phyloP scores from a whole-genome alignment of 2,797 vertebrate species.

The Sebastes hubbsi region DNA sequence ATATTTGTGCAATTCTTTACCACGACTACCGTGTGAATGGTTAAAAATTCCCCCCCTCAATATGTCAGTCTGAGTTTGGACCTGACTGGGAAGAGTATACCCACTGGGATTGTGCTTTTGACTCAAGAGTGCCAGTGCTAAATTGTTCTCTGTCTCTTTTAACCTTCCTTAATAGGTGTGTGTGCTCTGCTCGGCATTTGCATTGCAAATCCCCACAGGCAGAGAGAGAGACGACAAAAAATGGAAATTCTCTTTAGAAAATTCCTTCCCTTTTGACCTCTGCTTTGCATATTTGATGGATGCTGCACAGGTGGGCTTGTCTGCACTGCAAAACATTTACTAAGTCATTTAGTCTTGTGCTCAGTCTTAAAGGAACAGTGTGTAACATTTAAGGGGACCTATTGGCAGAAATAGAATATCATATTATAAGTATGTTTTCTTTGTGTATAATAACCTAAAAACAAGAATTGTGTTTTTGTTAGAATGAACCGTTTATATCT shows the following conservation, averaged over 20 bases:
- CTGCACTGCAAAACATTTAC: not conserved
- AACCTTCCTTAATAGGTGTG: conserved; percentile 3
- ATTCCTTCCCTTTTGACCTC: not conserved
- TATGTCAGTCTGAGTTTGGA: not conserved
- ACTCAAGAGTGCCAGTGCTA: not conserved
- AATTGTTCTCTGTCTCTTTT: conserved; percentile 20
- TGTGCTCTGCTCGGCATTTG: conserved; percentile 24
- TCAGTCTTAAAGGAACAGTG: too few species aligned
- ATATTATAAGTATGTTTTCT: too few species aligned
- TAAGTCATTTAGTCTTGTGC: not conserved
- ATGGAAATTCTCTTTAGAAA: not conserved
- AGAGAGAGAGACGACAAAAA: not conserved
- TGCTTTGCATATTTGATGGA: conserved; percentile 15
- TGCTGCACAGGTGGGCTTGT: not conserved
- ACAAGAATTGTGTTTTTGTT: too few species aligned
- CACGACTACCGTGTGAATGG: not conserved
- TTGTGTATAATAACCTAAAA: too few species aligned
- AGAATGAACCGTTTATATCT: too few species aligned
- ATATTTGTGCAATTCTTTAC: not conserved
- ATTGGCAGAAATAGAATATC: too few species aligned
- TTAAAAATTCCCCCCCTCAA: conserved; percentile 1
- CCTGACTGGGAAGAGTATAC: not conserved
- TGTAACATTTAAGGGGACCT: too few species aligned
- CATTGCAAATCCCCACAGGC: conserved; percentile 10
- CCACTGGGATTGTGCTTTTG: not conserved